These are phyloP conservation scores for Lithosia quadra DNA, from an alignment of 2,888 invertebrate species.

Conservation along the genomic window DNA sequence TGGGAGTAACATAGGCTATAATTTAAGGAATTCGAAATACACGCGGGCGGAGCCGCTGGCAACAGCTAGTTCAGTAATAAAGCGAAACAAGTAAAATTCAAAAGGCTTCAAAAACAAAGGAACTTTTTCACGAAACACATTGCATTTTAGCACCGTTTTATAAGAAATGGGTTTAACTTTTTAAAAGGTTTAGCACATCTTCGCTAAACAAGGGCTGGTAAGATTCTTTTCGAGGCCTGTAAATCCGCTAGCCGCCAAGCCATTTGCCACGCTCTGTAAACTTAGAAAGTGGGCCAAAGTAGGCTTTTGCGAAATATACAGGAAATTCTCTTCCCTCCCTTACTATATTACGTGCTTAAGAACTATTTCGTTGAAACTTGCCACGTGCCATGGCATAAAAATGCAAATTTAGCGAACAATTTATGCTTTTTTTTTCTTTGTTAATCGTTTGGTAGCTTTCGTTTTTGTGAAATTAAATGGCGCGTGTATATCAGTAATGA, in stretches of 20 bases:
- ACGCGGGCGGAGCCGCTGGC: no score
- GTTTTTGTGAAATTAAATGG: conserved; percentile 3
- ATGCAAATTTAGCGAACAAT: conserved; percentile 62
- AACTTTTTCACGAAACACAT: not conserved
- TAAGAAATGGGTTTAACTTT: not conserved
- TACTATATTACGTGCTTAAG: conserved; percentile 79
- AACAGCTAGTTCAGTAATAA: not conserved
- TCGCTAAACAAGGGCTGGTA: conserved; percentile 50
- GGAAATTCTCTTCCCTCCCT: conserved; percentile 69
- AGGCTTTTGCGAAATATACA: conserved; percentile 81
- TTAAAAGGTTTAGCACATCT: conserved; percentile 27
- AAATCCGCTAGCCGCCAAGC: conserved; percentile 78
- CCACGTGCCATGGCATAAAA: conserved; percentile 71
- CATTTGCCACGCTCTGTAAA: conserved; percentile 82
- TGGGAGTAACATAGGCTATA: no score
- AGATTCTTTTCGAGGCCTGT: conserved; percentile 69
- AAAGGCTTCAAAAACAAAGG: not conserved
- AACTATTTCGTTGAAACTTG: conserved; percentile 74
- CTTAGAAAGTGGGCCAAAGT: conserved; percentile 84
- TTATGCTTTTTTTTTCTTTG: conserved; percentile 50
- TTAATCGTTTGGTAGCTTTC: conserved; percentile 46
- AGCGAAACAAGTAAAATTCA: not conserved
- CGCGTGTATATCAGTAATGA: no score
- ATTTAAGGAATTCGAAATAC: no score
- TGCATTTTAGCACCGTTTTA: not conserved